A percentile compares a stretch with the other conserved stretches of the same genome.
These are phyloP conservation scores for Phalanger gymnotis DNA, from an alignment of 2,797 vertebrate genomes.

Conservation along the genomic window DNA sequence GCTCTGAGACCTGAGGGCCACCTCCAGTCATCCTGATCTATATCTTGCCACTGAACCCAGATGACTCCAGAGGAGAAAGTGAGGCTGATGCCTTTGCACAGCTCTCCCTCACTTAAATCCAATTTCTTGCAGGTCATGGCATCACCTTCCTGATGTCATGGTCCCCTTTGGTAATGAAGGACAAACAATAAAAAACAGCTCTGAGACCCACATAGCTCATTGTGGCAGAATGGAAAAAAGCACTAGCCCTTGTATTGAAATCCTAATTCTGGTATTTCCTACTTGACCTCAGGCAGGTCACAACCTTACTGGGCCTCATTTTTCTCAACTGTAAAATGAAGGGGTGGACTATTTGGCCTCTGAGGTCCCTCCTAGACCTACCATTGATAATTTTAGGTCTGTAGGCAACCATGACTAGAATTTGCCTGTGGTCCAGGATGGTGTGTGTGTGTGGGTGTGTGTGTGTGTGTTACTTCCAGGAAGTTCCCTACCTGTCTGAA, in stretches of 20 bases:
- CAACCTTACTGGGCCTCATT: not conserved
- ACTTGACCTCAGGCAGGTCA: not conserved
- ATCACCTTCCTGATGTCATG: too few relatives aligned
- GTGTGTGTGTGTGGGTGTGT: not conserved
- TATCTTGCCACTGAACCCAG: too few relatives aligned
- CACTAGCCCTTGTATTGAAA: not conserved
- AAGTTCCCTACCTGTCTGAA: not conserved
- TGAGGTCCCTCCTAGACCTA: not conserved
- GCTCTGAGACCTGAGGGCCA: too few relatives aligned
- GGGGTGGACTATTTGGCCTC: not conserved
- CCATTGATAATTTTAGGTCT: not conserved
- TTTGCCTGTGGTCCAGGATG: not conserved
- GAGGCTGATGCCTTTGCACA: too few relatives aligned
- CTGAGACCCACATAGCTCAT: not conserved
- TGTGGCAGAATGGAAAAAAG: not conserved
- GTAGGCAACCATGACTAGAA: not conserved
- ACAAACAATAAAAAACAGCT: too few relatives aligned
- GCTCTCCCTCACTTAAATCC: too few relatives aligned
- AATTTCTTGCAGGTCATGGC: too few relatives aligned
- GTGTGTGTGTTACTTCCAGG: not conserved
- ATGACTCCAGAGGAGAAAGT: too few relatives aligned
- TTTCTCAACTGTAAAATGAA: not conserved
- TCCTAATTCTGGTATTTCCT: not conserved
- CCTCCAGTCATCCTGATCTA: too few relatives aligned
- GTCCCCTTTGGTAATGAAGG: too few relatives aligned